phyloP scores from a whole-genome alignment of 2,113 vertebrate species.

The Nymphicus hollandicus region DNA sequence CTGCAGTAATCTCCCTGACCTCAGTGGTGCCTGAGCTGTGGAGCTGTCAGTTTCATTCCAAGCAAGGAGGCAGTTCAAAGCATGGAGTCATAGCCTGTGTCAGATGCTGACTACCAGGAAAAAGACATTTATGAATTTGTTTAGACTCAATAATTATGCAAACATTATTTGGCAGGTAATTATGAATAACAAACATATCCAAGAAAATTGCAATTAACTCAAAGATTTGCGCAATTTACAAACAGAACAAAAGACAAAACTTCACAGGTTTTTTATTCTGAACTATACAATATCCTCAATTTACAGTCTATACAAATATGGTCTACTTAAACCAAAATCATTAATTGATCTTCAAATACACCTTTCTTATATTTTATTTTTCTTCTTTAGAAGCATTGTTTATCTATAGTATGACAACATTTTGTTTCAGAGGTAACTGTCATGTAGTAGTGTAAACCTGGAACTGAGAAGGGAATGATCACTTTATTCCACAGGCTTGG shows the following conservation, averaged over 20 bases:
- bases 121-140: not conserved
- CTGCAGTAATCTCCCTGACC: not conserved
- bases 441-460: not conserved
- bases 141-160: not conserved
- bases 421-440: not conserved
- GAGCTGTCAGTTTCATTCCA: not conserved
- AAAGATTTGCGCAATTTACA: not conserved
- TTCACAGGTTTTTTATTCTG: not conserved
- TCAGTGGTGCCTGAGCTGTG: not conserved
- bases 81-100: not conserved
- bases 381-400: not conserved
- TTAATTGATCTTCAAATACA: not conserved
- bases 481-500: not conserved
- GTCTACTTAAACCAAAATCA: not conserved
- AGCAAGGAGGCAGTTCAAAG: not conserved
- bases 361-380: not conserved
- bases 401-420: not conserved
- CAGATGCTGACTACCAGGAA: not conserved
- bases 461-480: not conserved
- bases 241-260: not conserved
- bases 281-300: accelerated
- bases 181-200: not conserved
- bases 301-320: not conserved
- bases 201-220: not conserved
- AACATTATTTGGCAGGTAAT: not conserved